Percentiles rank a stretch among this genome's conserved stretches.
Conservation (phyloP, 2,113 vertebrate species). For the Leucopsar rothschildi region DNA sequence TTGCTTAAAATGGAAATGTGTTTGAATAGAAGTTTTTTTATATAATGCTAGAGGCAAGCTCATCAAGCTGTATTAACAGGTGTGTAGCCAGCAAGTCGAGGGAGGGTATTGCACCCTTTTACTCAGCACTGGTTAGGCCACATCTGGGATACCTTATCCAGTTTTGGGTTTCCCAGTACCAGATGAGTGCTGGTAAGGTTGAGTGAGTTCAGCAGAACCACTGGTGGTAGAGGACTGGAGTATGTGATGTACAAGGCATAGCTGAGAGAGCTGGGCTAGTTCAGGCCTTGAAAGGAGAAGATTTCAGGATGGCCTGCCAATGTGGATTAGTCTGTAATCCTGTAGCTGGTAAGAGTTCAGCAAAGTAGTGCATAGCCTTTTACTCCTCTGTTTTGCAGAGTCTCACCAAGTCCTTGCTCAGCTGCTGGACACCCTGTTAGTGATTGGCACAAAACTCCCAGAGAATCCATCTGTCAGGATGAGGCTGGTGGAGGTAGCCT, state of each 20-base stretch:
- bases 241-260: background rate
- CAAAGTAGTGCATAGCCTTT: rapidly evolving
- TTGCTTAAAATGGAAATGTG: background rate
- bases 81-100: background rate
- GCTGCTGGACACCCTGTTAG: slow-evolving; percentile 88
- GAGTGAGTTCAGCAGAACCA: background rate
- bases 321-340: background rate
- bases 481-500: slow-evolving; percentile 88
- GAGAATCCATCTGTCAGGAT: slow-evolving; percentile 79
- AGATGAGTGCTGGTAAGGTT: background rate
- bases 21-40: background rate
- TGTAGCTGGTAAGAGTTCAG: background rate
- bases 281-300: background rate
- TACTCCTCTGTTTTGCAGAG: slow-evolving; percentile 71
- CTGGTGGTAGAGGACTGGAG: background rate
- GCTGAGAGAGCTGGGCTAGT: background rate
- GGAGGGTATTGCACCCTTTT: background rate
- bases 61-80: background rate
- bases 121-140: background rate
- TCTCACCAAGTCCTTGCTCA: slow-evolving; percentile 97
- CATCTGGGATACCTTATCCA: background rate
- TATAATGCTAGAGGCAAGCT: background rate
- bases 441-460: slow-evolving; percentile 87
- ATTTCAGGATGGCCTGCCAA: background rate
- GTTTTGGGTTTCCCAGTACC: background rate